Evolutionary conservation across 2,113 vertebrate species (phyloP), one percentile per base, ranked within the genome.

Genomic region (Mesembrinibis cayennensis): DNA sequence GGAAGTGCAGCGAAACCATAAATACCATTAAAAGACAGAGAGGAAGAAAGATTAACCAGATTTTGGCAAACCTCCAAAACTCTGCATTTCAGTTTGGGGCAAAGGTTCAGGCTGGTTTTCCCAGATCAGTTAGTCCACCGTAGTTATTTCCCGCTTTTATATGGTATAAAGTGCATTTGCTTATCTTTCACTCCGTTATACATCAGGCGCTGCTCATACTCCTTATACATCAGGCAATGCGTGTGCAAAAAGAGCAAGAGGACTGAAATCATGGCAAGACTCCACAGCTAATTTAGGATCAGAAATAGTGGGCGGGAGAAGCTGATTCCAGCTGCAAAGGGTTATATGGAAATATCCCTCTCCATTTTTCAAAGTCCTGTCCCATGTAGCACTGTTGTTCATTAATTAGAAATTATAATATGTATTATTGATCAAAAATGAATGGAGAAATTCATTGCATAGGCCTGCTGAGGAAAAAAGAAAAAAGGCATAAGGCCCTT

Each of bases 41-140:
- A 86, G 83, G 72, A 78, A 96, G 55, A 97, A 96, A 95, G 87
- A 96, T 95, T 96, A 97, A 95, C 89, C 66, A 97, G 95, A 91
- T 90, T 91, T 85, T 95, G 95, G 94, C 91, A 63, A 69, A 38
- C 38, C 29, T 96, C 95, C 94, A 95, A 85, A 93, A 82, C 58
- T 61, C 78, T 83, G 69, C 78, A 77, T 94, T 97, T 97, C 87
- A 73, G 84, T 96, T 94, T 89, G 95, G 91, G 93, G 50, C 87
- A 95, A 95, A 97, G 81, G 91, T 97, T 95, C 65, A 82, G 42
- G 27, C 77, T 95, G 73, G 36, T 82, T 95, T 96, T 95, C 84
- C 74, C 66, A 95, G 89, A 85, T 69, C 14, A 7, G 66, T 91
- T 77, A 8, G 23, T 58, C 67, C 67, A 85, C 74, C 20, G 15